phyloP scores from a whole-genome alignment of 2,113 vertebrate species.

The Syngnathus floridae region DNA sequence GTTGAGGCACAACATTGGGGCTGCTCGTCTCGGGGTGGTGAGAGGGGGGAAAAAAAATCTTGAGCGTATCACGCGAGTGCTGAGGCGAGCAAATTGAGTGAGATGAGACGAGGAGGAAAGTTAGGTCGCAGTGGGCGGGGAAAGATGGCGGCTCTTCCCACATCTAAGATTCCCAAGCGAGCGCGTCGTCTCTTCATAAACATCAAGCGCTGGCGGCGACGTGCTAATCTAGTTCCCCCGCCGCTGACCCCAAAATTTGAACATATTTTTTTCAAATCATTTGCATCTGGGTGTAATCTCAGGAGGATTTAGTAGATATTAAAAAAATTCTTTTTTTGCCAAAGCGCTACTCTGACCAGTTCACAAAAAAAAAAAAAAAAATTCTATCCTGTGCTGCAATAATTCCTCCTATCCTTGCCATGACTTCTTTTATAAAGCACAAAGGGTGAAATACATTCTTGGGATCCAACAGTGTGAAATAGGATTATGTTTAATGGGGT shows the following conservation, averaged over 20 bases:
- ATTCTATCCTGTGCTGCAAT: not conserved
- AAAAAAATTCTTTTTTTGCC: too few relatives aligned
- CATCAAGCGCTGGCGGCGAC: slow-evolving; percentile 19
- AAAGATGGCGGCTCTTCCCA: not conserved
- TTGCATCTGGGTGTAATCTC: not conserved
- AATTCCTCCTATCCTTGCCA: not conserved
- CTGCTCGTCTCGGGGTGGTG: too few relatives aligned
- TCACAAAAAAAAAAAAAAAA: not conserved
- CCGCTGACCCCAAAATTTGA: slow-evolving; percentile 23
- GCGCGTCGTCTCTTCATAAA: slow-evolving; percentile 1
- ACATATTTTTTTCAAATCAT: slow-evolving; percentile 15
- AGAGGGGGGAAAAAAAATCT: too few relatives aligned
- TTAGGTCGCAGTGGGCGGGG: not conserved
- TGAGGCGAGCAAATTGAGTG: not conserved
- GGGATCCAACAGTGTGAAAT: slow-evolving; percentile 15
- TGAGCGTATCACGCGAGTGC: not conserved
- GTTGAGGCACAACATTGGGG: not conserved
- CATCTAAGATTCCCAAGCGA: too few relatives aligned
- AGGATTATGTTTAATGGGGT: slow-evolving; percentile 30
- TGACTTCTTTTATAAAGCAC: slow-evolving; percentile 1
- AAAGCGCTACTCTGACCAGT: too few relatives aligned
- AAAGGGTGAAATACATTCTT: slow-evolving; percentile 9
- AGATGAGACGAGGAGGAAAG: not conserved
- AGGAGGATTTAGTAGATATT: not conserved
- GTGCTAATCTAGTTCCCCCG: slow-evolving; percentile 20